phyloP scores from a whole-genome alignment of 2,797 vertebrate genomes.

The Adrianichthys oophorus region DNA sequence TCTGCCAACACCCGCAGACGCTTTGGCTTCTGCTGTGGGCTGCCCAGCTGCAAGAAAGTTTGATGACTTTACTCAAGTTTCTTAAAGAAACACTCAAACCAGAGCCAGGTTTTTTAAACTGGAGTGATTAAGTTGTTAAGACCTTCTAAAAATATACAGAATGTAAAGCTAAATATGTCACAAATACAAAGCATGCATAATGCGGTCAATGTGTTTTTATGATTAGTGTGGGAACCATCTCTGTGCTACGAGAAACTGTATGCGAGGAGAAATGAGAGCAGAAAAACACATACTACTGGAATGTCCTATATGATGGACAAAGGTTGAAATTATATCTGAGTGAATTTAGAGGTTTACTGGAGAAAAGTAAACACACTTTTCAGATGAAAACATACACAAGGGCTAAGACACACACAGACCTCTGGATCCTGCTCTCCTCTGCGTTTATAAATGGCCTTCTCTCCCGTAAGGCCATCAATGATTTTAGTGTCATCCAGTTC shows the following conservation, averaged over 20 bases:
- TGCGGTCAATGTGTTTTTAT: slow-evolving; percentile 47
- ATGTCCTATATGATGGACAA: slow-evolving; percentile 51
- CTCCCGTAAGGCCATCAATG: slow-evolving; percentile 94
- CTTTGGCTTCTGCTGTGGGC: slow-evolving; percentile 93
- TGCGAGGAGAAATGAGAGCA: slow-evolving; percentile 33
- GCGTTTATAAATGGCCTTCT: slow-evolving; percentile 94
- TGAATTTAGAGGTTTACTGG: slow-evolving; percentile 36
- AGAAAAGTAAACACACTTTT: slow-evolving; percentile 4
- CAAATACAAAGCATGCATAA: slow-evolving; percentile 48
- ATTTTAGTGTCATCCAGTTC: slow-evolving; percentile 97
- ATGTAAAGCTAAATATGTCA: slow-evolving; percentile 38
- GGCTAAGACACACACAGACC: slow-evolving; percentile 67
- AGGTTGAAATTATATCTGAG: slow-evolving; percentile 45
- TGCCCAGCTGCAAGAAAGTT: slow-evolving; percentile 79
- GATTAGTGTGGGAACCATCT: slow-evolving; percentile 46
- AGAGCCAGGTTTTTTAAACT: slow-evolving; percentile 18
- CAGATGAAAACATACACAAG: slow-evolving; percentile 8
- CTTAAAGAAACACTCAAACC: slow-evolving; percentile 32
- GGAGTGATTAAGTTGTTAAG: slow-evolving; percentile 22
- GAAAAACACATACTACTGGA: slow-evolving; percentile 58
- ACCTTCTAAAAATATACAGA: slow-evolving; percentile 48
- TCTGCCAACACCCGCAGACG: slow-evolving; percentile 89
- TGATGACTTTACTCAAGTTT: slow-evolving; percentile 5
- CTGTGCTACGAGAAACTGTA: slow-evolving; percentile 15
- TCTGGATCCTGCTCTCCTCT: slow-evolving; percentile 93